These are phyloP conservation scores for Diabrotica virgifera DNA, from an alignment of 1,140 invertebrate genomes.

Conservation along the genomic window DNA sequence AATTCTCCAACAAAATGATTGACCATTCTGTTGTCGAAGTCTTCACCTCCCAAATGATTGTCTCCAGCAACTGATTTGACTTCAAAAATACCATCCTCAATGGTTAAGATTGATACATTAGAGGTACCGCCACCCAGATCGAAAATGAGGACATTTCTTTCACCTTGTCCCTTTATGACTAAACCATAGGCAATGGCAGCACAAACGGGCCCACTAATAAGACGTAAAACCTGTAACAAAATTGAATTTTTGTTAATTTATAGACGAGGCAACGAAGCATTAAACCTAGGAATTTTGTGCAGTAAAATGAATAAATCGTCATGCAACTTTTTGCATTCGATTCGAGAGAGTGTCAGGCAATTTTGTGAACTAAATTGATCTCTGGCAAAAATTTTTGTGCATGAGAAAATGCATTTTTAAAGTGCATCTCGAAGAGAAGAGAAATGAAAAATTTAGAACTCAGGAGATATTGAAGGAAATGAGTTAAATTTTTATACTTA, in stretches of 20 bases:
- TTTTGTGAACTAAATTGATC: too few relatives aligned
- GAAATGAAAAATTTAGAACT: too few relatives aligned
- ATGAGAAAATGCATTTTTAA: too few relatives aligned
- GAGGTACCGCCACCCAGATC: conserved; percentile 98
- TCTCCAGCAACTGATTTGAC: conserved; percentile 96
- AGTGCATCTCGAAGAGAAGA: too few relatives aligned
- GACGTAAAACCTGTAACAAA: conserved; percentile 71
- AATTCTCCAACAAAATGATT: conserved; percentile 96
- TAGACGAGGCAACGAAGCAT: too few relatives aligned
- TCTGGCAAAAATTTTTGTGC: too few relatives aligned
- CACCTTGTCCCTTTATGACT: conserved; percentile 91
- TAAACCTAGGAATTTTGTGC: too few relatives aligned
- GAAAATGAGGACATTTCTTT: conserved; percentile 87
- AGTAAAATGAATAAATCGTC: too few relatives aligned
- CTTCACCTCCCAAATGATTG: conserved; percentile 96
- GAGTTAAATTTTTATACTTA: too few relatives aligned
- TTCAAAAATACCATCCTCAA: conserved; percentile 94
- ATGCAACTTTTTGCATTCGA: too few relatives aligned
- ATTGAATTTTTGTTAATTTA: neutral
- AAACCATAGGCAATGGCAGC: conserved; percentile 99
- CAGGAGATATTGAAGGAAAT: too few relatives aligned
- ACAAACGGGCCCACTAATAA: conserved; percentile 95
- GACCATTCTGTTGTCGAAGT: conserved; percentile 95
- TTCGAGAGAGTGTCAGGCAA: too few relatives aligned
- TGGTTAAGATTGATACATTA: conserved; percentile 93